A percentile compares a stretch with the other conserved stretches of the same genome.
phyloP scores from a whole-genome alignment of 2,888 invertebrate genomes.

The Heliconius charithonia region DNA sequence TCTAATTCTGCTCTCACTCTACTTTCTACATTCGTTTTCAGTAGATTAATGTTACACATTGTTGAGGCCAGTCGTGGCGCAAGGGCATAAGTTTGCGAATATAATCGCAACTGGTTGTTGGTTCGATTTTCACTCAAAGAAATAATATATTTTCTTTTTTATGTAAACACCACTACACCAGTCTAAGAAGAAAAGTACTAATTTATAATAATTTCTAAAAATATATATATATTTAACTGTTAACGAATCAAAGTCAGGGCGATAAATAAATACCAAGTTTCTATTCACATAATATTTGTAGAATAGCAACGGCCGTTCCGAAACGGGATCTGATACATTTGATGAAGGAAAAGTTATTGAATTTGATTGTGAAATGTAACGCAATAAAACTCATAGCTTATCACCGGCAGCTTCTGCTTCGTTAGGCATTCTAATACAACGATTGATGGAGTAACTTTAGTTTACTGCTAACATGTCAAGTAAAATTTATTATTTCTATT shows the following conservation, averaged over 20 bases:
- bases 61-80: no score
- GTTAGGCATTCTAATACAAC: constrained; percentile 22
- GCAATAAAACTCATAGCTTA: constrained; percentile 34
- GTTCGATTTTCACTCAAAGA: no score
- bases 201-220: not conserved
- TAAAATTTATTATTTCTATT: not conserved
- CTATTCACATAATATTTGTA: not conserved
- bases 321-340: constrained; percentile 34
- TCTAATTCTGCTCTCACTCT: no score
- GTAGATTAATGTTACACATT: no score
- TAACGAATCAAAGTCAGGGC: not conserved
- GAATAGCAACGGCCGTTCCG: constrained; percentile 1
- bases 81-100: no score
- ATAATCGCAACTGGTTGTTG: no score
- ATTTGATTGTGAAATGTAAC: constrained; percentile 36
- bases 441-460: constrained; percentile 15
- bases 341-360: constrained; percentile 34
- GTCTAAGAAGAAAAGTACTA: not conserved
- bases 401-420: constrained; percentile 33
- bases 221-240: not conserved
- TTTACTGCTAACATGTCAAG: not conserved
- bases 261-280: constrained; percentile 9
- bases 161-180: no score
- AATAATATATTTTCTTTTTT: no score
- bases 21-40: no score